phyloP scores from a whole-genome alignment of 2,888 invertebrate genomes.

The Caradrina kadenii region DNA sequence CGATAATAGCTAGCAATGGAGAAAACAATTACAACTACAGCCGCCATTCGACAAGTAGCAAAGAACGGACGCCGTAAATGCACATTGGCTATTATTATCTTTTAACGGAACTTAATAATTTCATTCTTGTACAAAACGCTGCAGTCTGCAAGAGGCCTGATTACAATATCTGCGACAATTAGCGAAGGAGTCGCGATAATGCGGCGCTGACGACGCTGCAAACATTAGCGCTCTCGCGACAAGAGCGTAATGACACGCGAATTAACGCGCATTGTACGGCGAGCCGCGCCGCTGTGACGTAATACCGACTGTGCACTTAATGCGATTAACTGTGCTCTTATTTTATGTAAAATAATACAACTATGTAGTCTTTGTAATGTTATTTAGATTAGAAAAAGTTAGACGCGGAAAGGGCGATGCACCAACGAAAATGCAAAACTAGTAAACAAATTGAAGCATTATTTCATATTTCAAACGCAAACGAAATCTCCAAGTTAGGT shows the following conservation, averaged over 20 bases:
- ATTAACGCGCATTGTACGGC: constrained; percentile 76
- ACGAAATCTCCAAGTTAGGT: not conserved
- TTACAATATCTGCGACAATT: constrained; percentile 65
- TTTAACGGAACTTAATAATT: constrained; percentile 61
- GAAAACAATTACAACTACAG: constrained; percentile 36
- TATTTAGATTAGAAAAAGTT: no score
- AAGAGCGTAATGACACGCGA: constrained; percentile 77
- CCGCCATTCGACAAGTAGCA: constrained; percentile 16
- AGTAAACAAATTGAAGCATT: not conserved
- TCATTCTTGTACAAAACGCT: constrained; percentile 54
- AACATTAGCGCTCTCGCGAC: constrained; percentile 78
- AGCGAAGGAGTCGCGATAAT: constrained; percentile 57
- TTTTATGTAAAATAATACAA: constrained; percentile 28
- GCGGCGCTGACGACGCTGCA: constrained; percentile 66
- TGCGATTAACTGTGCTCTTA: constrained; percentile 44
- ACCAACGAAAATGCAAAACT: no score
- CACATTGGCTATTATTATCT: constrained; percentile 61
- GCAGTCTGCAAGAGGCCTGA: constrained; percentile 50
- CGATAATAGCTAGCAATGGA: constrained; percentile 24
- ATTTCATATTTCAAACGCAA: not conserved
- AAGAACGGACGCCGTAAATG: constrained; percentile 51
- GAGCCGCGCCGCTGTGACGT: constrained; percentile 18
- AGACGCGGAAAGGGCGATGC: no score
- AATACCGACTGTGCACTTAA: constrained; percentile 32
- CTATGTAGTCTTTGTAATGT: not conserved